Percentiles rank a stretch among this genome's conserved stretches.
phyloP scores from a whole-genome alignment of 2,113 vertebrate species.

The Mystacornis crossleyi region DNA sequence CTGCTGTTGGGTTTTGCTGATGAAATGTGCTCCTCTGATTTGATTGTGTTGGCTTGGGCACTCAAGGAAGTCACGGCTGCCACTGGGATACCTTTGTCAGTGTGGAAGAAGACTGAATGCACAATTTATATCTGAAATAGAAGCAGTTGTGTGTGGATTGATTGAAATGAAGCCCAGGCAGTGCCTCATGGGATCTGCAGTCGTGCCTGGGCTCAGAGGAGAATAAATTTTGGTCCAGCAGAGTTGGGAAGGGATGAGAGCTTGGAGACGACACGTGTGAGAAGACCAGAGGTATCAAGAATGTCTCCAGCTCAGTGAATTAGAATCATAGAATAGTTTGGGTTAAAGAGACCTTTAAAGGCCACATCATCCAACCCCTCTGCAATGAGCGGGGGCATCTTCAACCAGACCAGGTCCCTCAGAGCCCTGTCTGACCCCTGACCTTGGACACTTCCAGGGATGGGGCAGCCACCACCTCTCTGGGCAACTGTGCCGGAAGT shows the following conservation, averaged over 20 bases:
- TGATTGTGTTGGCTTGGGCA: neutral
- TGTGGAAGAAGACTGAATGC: neutral
- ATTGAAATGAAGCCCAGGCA: neutral
- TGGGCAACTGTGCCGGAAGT: neutral
- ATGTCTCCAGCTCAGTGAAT: neutral
- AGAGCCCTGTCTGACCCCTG: neutral
- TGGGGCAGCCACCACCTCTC: neutral
- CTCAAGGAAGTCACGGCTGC: neutral
- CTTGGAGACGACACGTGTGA: fast-evolving
- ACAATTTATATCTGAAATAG: neutral
- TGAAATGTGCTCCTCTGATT: neutral
- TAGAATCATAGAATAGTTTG: neutral
- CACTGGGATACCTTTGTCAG: neutral
- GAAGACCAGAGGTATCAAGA: no score
- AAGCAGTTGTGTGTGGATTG: neutral
- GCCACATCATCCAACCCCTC: fast-evolving
- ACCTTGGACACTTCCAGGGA: neutral
- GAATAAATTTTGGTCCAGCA: fast-evolving
- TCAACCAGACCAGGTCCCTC: fast-evolving
- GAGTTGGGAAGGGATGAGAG: neutral
- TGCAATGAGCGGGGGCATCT: neutral
- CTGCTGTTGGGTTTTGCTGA: neutral
- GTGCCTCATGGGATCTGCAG: neutral
- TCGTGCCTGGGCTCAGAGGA: fast-evolving
- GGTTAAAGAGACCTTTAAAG: neutral